These are phyloP conservation scores for Steinernema carpocapsae DNA, from an alignment of 2,888 invertebrate genomes.

Conservation along the genomic window DNA sequence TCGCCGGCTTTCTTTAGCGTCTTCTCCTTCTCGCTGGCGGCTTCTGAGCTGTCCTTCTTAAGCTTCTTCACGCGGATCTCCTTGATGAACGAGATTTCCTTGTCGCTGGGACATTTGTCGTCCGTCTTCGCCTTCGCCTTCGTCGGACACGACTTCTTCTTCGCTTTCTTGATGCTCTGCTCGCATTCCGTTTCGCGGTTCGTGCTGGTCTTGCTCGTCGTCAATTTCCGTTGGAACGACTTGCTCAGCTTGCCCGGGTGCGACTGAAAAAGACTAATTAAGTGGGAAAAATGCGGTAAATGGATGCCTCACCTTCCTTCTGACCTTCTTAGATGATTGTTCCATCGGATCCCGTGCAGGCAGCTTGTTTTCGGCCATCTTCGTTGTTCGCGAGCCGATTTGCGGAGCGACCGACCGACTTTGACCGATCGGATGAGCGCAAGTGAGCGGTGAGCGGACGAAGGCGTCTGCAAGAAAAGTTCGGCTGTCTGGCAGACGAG, in stretches of 20 bases:
- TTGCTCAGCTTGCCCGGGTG: not conserved
- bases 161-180: constrained; percentile 3
- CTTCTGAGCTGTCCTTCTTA: constrained; percentile 1
- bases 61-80: constrained; percentile 14
- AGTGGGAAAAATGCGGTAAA: not conserved
- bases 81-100: not conserved
- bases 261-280: not conserved
- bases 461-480: too few species aligned
- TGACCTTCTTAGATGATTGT: constrained; percentile 5
- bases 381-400: not conserved
- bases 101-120: not conserved
- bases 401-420: not conserved
- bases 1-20: not conserved
- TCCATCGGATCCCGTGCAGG: not conserved
- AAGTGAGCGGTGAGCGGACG: too few species aligned
- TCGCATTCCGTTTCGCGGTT: not conserved
- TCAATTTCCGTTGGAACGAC: not conserved
- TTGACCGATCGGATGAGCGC: not conserved
- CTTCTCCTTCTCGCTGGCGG: not conserved
- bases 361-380: not conserved
- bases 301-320: not conserved
- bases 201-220: not conserved
- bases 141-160: not conserved
- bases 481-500: too few species aligned
- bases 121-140: not conserved